Conservation (phyloP, 2,888 invertebrate genomes). For the Dryobota labecula region DNA sequence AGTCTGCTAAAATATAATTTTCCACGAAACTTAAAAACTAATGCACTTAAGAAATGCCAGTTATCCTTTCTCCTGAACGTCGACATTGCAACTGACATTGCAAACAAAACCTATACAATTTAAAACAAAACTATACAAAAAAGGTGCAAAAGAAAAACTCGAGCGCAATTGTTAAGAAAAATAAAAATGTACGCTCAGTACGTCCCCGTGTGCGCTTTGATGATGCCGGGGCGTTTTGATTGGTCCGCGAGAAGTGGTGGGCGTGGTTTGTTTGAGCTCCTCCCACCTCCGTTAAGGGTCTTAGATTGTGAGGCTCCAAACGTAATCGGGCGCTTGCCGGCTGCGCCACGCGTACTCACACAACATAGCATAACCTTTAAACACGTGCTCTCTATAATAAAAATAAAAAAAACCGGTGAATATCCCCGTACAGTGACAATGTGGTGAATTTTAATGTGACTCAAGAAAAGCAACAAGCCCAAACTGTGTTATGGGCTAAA, state of each 20-base stretch:
- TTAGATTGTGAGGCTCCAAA: constrained; percentile 81
- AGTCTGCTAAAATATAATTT: constrained; percentile 53
- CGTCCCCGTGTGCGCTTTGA: constrained; percentile 87
- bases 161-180: constrained; percentile 74
- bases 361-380: constrained; percentile 71
- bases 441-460: constrained; percentile 64
- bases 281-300: constrained; percentile 86
- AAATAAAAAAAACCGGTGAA: constrained; percentile 56
- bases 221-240: constrained; percentile 76
- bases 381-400: constrained; percentile 76
- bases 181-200: constrained; percentile 86
- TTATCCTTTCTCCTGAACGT: constrained; percentile 77
- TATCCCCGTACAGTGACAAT: constrained; percentile 61
- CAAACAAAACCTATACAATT: constrained; percentile 77
- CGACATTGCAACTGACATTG: constrained; percentile 82
- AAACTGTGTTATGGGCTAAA: constrained; percentile 59
- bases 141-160: constrained; percentile 78
- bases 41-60: constrained; percentile 74
- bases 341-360: constrained; percentile 84
- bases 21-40: constrained; percentile 70
- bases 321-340: constrained; percentile 88
- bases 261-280: constrained; percentile 81
- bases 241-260: constrained; percentile 76
- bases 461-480: constrained; percentile 44
- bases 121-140: constrained; percentile 79